Evolutionary conservation across 2,888 invertebrate species (phyloP), one percentile per base, ranked within the genome.

Genomic region (Eretmocerus hayati): DNA sequence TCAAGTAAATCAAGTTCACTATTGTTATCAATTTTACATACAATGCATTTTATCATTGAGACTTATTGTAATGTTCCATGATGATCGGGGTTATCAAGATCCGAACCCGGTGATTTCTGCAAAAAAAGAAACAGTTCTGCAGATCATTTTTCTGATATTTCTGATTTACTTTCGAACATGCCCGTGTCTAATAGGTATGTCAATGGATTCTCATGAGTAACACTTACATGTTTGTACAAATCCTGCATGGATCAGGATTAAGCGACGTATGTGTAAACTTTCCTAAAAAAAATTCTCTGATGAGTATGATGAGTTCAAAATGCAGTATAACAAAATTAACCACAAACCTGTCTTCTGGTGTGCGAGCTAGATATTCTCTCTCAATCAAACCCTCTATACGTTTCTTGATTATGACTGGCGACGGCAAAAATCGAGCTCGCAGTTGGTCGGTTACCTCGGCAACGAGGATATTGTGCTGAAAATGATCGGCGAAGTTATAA

Each of bases 331-430:
- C n/a, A 42, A 30, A 39, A 45, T 37, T 48, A 20, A 36, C 16
- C 22, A 54, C 60, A 52, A 60, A 74, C 74, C 90, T 83, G 81
- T 99, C 97, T 75, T 95, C 93, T 50, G 92, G 88, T 69, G 95
- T 94, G 74, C 99, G 85, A 60, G 94, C 92, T 70, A 99, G 81
- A 78, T 99, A 99, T 77, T 99, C 99, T 61, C 99, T 81, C 77
- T 99, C 99, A 73, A 99, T 99, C 67, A 99, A 84, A 55, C 95
- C 94, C 78, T 99, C 99, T 76, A 99, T 97, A 72, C 99, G 85
- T 75, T 97, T 96, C 79, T 99, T 99, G 72, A 99, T 97, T 61
- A 96, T 88, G 60, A 92, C 91, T 46, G 97, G 97, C 63, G 93
- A 93, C 56, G 99, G 97, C 75, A 95, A 81, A 82, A 99, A 99